phyloP scores from a whole-genome alignment of 2,888 invertebrate genomes.

The Ferrisia virgata region DNA sequence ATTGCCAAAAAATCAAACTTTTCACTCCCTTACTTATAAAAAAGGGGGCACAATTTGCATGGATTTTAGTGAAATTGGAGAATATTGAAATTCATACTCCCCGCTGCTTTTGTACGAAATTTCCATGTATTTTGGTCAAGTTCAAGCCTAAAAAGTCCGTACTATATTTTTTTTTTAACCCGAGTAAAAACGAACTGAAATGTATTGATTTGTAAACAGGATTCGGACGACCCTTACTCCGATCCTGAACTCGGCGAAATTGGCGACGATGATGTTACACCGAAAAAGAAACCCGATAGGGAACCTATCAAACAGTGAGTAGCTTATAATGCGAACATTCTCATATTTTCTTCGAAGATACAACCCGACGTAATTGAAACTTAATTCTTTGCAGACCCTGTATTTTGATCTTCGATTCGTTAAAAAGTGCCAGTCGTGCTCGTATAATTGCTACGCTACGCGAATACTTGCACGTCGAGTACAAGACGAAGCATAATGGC shows the following conservation, averaged over 20 bases:
- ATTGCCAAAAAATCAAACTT: too few relatives aligned
- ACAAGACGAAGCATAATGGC: conserved; percentile 69
- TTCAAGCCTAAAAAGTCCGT: too few relatives aligned
- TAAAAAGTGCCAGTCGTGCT: conserved; percentile 73
- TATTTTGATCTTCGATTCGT: conserved; percentile 92
- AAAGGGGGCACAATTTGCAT: too few relatives aligned
- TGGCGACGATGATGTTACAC: background rate
- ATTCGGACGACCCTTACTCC: background rate
- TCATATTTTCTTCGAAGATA: too few relatives aligned
- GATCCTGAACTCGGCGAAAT: background rate
- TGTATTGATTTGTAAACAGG: background rate
- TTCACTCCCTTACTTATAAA: too few relatives aligned
- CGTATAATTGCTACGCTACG: conserved; percentile 84
- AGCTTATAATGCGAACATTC: background rate
- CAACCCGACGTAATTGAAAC: too few relatives aligned
- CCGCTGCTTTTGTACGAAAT: too few relatives aligned
- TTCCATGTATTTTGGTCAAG: too few relatives aligned
- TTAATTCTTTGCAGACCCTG: conserved; percentile 69
- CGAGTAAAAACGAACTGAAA: too few relatives aligned
- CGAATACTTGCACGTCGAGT: conserved; percentile 86
- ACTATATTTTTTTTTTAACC: too few relatives aligned
- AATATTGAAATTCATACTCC: too few relatives aligned
- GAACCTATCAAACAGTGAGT: conserved; percentile 41
- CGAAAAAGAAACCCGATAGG: conserved; percentile 5
- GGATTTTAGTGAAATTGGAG: too few relatives aligned